Conservation (phyloP, 2,797 vertebrate genomes). For the Gymnothorax javanicus region DNA sequence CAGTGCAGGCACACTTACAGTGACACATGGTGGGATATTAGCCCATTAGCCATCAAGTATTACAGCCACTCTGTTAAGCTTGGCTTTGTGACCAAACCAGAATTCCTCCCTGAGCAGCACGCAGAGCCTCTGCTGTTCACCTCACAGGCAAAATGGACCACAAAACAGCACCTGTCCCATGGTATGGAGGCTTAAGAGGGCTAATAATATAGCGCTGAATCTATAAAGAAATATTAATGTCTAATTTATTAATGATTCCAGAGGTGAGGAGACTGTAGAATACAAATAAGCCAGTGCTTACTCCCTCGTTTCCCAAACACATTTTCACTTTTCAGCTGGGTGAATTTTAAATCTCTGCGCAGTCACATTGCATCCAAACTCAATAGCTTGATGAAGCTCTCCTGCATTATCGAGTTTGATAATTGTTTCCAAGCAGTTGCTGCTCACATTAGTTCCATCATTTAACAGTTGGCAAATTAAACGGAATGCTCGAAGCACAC, state of each 20-base stretch:
- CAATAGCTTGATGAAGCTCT: conserved; percentile 5
- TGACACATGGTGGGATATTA: background rate
- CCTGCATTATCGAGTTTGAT: background rate
- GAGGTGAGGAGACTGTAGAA: background rate
- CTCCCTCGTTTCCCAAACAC: background rate
- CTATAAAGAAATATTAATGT: conserved; percentile 15
- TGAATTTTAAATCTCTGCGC: background rate
- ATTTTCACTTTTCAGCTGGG: background rate
- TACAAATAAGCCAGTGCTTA: conserved; percentile 10
- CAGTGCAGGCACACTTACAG: background rate
- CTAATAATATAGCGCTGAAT: conserved; percentile 7
- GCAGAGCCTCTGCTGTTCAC: background rate
- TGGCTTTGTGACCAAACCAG: background rate
- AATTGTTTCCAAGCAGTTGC: background rate
- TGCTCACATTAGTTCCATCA: background rate
- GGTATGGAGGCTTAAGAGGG: background rate
- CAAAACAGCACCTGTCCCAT: conserved; percentile 4
- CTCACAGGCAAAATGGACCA: background rate
- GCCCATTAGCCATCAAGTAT: conserved; percentile 11
- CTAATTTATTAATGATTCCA: conserved; percentile 19
- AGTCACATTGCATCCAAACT: background rate
- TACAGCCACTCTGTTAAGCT: background rate
- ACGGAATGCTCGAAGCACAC: background rate
- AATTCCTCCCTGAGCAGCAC: background rate
- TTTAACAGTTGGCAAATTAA: background rate